A percentile compares a stretch with the other conserved stretches of the same genome.
Evolutionary conservation across 2,797 vertebrate genomes (phyloP).

Genomic region (Eremophila alpestris): DNA sequence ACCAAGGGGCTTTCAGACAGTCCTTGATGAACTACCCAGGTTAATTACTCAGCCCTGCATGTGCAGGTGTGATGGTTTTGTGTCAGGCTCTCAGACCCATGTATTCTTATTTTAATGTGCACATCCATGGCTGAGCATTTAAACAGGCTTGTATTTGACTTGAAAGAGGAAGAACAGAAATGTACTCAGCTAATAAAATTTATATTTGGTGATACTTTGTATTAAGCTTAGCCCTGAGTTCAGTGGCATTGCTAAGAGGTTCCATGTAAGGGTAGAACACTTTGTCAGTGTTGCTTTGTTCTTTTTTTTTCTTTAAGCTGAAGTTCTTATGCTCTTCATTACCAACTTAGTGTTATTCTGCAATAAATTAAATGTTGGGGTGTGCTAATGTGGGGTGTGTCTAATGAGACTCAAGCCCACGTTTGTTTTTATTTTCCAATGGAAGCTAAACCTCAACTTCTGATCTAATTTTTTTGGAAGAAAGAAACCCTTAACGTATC

Average conservation of each 20-base stretch:
- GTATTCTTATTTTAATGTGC: not conserved
- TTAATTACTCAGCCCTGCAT: not conserved
- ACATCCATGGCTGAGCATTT: not conserved
- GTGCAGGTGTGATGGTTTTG: not conserved
- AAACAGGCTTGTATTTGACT: not conserved
- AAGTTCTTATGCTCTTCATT: not conserved
- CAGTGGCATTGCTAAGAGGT: not conserved
- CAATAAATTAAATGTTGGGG: not conserved
- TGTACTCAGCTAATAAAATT: not conserved
- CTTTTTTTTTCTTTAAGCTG: not conserved
- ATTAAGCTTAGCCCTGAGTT: not conserved
- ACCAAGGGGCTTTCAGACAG: not conserved
- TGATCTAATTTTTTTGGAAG: not conserved
- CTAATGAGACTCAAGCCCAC: not conserved
- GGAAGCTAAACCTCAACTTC: not conserved
- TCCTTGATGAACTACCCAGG: not conserved
- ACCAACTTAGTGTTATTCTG: not conserved
- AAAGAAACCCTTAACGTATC: not conserved
- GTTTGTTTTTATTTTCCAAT: not conserved
- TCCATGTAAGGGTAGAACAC: not conserved
- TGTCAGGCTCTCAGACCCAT: not conserved
- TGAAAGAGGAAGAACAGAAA: not conserved
- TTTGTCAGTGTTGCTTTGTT: not conserved
- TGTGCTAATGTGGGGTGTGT: not conserved
- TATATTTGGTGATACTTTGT: not conserved